Percentiles rank a stretch among this genome's conserved stretches.
phyloP scores from a whole-genome alignment of 1,140 invertebrate species.

The Liolophura sinensis region DNA sequence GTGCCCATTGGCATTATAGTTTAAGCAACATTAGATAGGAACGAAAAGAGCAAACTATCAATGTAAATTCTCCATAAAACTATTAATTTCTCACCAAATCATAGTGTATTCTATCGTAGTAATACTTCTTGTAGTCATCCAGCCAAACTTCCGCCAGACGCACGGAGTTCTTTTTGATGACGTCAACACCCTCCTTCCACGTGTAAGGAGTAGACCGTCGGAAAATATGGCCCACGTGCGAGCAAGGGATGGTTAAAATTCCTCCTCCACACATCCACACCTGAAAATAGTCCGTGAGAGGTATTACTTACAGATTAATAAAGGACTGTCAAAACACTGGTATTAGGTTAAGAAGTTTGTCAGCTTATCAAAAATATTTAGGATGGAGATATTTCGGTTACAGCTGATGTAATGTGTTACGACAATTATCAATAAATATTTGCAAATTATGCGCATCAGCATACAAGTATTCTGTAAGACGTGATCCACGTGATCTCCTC shows the following conservation, averaged over 20 bases:
- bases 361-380: neutral
- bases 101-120: constrained; percentile 90
- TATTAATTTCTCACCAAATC: constrained; percentile 76
- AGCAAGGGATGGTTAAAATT: constrained; percentile 94
- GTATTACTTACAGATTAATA: constrained; percentile 55
- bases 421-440: too few relatives aligned
- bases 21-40: too few relatives aligned
- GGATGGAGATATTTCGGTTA: too few relatives aligned
- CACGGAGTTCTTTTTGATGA: constrained; percentile 58
- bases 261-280: constrained; percentile 97
- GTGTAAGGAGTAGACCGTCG: constrained; percentile 91
- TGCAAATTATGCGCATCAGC: too few relatives aligned
- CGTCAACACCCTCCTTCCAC: constrained; percentile 28
- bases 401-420: too few relatives aligned
- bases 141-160: constrained; percentile 66
- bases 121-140: constrained; percentile 84
- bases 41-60: neutral
- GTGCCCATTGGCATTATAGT: too few relatives aligned
- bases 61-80: too few relatives aligned
- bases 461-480: too few relatives aligned
- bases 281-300: constrained; percentile 91
- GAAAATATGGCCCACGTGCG: constrained; percentile 98
- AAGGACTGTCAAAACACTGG: neutral
- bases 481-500: too few relatives aligned
- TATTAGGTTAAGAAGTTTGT: neutral